Evolutionary conservation across 2,113 vertebrate species (phyloP).

Genomic region (Trematocara marginatum): DNA sequence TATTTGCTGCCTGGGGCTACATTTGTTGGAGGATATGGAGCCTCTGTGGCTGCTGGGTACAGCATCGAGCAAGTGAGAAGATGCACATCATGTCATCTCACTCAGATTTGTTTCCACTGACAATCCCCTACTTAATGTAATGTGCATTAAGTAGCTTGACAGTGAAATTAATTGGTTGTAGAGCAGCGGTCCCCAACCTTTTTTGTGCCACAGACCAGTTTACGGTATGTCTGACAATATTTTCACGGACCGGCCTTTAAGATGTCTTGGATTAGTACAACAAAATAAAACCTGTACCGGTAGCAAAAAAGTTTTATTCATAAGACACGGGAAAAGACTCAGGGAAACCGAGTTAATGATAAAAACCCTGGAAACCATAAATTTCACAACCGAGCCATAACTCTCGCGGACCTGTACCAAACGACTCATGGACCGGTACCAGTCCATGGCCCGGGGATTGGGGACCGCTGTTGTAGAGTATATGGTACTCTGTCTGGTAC

Average conservation of each 20-base stretch:
- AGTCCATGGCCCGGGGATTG: neutral
- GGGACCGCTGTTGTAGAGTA: neutral
- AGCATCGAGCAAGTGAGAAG: constrained; percentile 65
- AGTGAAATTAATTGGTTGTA: neutral
- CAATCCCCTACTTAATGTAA: neutral
- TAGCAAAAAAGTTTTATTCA: neutral
- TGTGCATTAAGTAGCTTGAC: neutral
- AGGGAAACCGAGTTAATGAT: neutral
- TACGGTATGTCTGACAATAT: neutral
- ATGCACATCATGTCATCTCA: too few relatives aligned
- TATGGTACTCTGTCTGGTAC: neutral
- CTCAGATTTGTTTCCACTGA: neutral
- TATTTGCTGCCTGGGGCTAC: constrained; percentile 63
- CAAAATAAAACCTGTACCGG: neutral
- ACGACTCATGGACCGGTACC: accelerated
- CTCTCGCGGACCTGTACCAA: accelerated
- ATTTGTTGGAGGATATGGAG: constrained; percentile 70
- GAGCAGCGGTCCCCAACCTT: neutral
- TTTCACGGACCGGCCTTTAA: neutral
- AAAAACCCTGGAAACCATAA: neutral
- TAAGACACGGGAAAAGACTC: neutral
- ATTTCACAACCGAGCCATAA: neutral
- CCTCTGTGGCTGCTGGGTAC: constrained; percentile 52
- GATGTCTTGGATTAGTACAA: neutral
- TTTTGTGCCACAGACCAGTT: neutral